These are phyloP conservation scores for Siniperca chuatsi DNA, from an alignment of 2,113 vertebrate species.

Conservation along the genomic window DNA sequence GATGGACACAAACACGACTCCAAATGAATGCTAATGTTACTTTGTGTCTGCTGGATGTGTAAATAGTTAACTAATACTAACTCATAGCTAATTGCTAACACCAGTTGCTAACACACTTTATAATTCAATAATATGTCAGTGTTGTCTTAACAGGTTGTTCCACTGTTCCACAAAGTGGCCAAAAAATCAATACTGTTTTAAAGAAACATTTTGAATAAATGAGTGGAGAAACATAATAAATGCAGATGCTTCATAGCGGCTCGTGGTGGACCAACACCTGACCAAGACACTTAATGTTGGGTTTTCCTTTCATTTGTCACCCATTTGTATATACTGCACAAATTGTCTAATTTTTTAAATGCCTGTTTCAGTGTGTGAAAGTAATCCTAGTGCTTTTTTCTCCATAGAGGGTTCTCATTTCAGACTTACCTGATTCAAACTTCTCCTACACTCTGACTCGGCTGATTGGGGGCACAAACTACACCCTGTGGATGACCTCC, in stretches of 20 bases:
- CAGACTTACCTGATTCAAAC: slow-evolving; percentile 44
- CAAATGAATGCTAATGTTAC: neutral
- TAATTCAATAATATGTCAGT: neutral
- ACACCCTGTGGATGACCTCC: slow-evolving; percentile 87
- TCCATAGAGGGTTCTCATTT: slow-evolving; percentile 70
- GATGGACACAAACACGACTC: neutral
- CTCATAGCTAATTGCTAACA: neutral
- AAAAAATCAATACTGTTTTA: neutral
- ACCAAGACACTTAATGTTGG: neutral
- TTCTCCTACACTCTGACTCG: slow-evolving; percentile 65
- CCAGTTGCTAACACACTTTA: too few species aligned
- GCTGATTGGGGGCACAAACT: slow-evolving; percentile 78
- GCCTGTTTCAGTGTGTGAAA: neutral
- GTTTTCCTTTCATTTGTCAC: neutral
- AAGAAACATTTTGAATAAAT: neutral
- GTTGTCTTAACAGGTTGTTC: neutral
- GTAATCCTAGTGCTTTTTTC: neutral
- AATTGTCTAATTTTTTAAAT: neutral
- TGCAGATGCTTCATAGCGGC: neutral
- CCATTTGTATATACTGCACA: neutral
- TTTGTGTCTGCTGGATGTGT: neutral
- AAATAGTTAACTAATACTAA: neutral
- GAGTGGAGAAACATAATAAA: neutral
- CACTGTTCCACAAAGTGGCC: too few species aligned
- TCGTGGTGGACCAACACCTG: neutral